Evolutionary conservation across 1,140 invertebrate genomes (phyloP).

Genomic region (Rhagoletis pomonella): DNA sequence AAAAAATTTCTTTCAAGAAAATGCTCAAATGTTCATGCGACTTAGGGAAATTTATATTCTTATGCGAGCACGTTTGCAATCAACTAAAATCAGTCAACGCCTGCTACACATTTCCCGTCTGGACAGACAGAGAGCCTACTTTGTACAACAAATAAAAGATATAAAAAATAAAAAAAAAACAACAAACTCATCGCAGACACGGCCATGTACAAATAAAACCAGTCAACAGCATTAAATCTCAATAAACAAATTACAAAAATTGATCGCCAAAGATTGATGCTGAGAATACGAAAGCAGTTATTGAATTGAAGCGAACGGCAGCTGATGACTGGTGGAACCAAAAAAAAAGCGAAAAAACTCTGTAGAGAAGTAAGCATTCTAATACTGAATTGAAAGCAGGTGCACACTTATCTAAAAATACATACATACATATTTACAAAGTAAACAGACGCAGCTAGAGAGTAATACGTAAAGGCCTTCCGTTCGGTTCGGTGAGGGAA

Average conservation of each 20-base stretch:
- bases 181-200: not conserved
- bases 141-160: not conserved
- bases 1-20: not conserved
- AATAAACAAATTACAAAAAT: conserved; percentile 68
- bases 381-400: not conserved
- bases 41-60: not conserved
- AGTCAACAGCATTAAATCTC: conserved; percentile 60
- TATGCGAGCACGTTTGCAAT: conserved; percentile 37
- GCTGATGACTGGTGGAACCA: not conserved
- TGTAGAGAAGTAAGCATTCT: not conserved
- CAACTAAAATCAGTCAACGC: conserved; percentile 47
- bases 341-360: too few species aligned
- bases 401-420: not conserved
- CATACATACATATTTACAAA: not conserved
- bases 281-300: conserved; percentile 49
- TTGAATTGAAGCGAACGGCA: conserved; percentile 10
- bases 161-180: not conserved
- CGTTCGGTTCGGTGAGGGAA: too few species aligned
- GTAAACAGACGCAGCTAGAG: not conserved
- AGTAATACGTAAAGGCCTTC: not conserved
- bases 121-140: not conserved
- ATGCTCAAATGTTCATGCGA: not conserved
- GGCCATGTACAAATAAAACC: not conserved
- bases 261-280: conserved; percentile 63
- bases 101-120: conserved; percentile 38